Evolutionary conservation across 1,140 invertebrate species (phyloP), one percentile per base, ranked within the genome.

Genomic region (Onthophagus taurus): DNA sequence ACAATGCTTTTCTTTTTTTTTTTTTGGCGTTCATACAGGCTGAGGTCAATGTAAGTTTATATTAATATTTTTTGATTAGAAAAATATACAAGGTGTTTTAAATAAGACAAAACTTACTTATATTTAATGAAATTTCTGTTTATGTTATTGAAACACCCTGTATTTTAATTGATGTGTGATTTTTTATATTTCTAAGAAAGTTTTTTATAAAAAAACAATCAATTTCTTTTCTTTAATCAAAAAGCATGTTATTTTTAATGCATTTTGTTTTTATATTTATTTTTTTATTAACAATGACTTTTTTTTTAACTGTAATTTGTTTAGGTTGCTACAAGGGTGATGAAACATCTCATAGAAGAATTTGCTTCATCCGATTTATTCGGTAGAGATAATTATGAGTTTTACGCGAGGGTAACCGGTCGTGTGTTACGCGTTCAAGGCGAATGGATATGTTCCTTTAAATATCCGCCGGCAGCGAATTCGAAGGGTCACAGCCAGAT

Each of bases 271-370:
- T n/a, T n/a, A n/a, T n/a, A n/a, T n/a, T n/a, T n/a, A n/a, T n/a
- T n/a, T n/a, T n/a, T n/a, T n/a, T n/a, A n/a, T n/a, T n/a, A n/a
- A n/a, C 24, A 26, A 26, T 26, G 7, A 7, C 6, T 16, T 19
- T 21, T 38, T 38, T 37, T 4, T 38, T 38, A 7, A 21, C 9
- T 17, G 12, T 18, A 38, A 14, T 33, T 4, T 18, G 2, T 36
- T 34, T 62, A 92, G 89, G 83, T 90, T 59, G 88, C 91, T 41
- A 93, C 90, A 11, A 79, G 85, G 53, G 87, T 94, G 31, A 94
- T 96, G 80, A 89, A 94, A 64, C 90, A 85, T 68, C 80, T 93
- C 58, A 97, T 98, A 57, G 91, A 97, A 66, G 90, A 96, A 66
- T 98, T 97, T 75, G 93, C 91, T 31, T 83, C 88, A 19, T 87